Base-by-base conservation (phyloP, 2,888 invertebrate genomes). In the Latheticus oryzae region DNA sequence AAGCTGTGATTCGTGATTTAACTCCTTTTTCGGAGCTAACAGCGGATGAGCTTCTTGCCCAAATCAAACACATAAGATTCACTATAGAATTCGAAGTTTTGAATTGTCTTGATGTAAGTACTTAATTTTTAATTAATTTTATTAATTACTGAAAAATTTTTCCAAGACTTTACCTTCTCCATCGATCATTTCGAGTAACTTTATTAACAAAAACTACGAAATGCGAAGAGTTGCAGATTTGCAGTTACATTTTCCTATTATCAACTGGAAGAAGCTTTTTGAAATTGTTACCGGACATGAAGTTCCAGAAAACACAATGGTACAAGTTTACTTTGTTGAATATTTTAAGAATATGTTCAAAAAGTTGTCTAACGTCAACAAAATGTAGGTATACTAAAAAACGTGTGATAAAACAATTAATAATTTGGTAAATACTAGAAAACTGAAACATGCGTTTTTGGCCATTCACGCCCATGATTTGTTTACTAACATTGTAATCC, bases 181-280 rank as follows among this genome's bases (percentile, higher is more conserved):
- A 3, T 48, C 35, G 7, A 33, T 48, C 2, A 43, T 64, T 9
- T 47, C 55, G n/a, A 37, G 58, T 48, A 45, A 38, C 8, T 28
- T 57, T 2, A 19, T 59, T 4, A 28, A 50, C 11, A 64, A 62
- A 40, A 35, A 62, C 1, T 67, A 51, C 9, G 21, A 45, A 5
- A 8, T 47, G 7, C 23, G 35, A 15, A 62, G 50, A 52, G 48
- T 70, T 3, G 43, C 55, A 0, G 63, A 69, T 12, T 48, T 72
- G 24, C 55, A 69, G 53, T n/a, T 23, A 1, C 47, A 65, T 5
- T 67, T 60, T 50, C 55, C 63, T 0, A 38, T 59, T 8, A 28
- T 72, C 1, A 13, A 71, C 4, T 72, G 72, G 72, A 56, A 58
- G 13, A 38, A 35, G 15, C 43, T 72, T n/a, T 68, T 72, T 23